Conservation (phyloP, 2,888 invertebrate species). For the Gnatocerus cornutus region DNA sequence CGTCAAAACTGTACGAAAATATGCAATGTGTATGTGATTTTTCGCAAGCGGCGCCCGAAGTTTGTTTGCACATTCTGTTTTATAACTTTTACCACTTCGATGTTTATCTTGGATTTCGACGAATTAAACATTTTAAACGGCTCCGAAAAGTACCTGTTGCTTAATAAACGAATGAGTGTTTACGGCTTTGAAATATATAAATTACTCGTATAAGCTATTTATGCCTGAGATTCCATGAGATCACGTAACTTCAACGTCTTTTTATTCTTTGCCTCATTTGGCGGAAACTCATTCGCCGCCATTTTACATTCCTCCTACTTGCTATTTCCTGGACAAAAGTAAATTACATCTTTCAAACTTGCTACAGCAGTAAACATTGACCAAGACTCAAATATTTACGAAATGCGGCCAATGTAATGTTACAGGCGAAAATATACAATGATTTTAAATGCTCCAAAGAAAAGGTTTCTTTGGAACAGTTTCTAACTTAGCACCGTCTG, state of each 20-base stretch:
- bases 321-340: constrained; percentile 7
- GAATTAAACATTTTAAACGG: constrained; percentile 47
- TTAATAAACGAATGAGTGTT: constrained; percentile 48
- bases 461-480: neutral
- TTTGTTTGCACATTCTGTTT: constrained; percentile 49
- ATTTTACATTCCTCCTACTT: constrained; percentile 4
- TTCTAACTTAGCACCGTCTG: too few relatives aligned
- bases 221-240: constrained; percentile 22
- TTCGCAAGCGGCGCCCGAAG: constrained; percentile 42
- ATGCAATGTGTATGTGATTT: constrained; percentile 41
- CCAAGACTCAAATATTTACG: constrained; percentile 11
- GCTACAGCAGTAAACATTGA: constrained; percentile 8
- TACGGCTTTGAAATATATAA: constrained; percentile 46
- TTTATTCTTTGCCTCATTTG: too few relatives aligned
- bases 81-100: constrained; percentile 48
- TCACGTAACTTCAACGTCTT: constrained; percentile 20
- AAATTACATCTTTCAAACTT: constrained; percentile 8
- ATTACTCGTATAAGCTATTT: constrained; percentile 46
- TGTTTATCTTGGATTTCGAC: constrained; percentile 50
- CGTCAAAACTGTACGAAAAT: constrained; percentile 49
- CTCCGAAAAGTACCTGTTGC: constrained; percentile 49
- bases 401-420: constrained; percentile 13
- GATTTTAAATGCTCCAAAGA: neutral
- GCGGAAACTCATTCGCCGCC: too few relatives aligned
- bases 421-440: constrained; percentile 2